phyloP scores from a whole-genome alignment of 2,113 vertebrate genomes.

The Phrynosoma platyrhinos region DNA sequence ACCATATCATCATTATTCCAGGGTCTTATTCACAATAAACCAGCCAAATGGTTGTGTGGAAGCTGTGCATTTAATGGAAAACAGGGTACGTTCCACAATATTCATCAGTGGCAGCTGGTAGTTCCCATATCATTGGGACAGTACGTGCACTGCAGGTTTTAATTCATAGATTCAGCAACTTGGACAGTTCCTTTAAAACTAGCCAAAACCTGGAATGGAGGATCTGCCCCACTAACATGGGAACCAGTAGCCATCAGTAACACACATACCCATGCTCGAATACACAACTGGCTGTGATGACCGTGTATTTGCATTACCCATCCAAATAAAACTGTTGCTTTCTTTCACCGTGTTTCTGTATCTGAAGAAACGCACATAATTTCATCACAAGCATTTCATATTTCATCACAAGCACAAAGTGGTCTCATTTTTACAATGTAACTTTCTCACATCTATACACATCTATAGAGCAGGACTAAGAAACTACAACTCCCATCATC shows the following conservation, averaged over 20 bases:
- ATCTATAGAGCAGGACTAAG: neutral
- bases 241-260: neutral
- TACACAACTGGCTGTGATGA: neutral
- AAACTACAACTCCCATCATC: no score
- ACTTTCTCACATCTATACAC: neutral
- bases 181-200: no score
- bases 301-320: neutral
- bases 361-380: neutral
- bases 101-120: no score
- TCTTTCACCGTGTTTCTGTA: neutral
- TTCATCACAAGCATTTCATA: neutral
- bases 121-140: no score
- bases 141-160: no score
- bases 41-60: neutral
- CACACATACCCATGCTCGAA: neutral
- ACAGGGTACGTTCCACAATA: neutral
- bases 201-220: no score
- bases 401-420: neutral
- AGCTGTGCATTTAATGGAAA: neutral
- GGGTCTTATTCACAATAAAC: rapidly evolving
- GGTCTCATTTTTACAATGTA: neutral
- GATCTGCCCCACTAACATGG: no score
- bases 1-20: neutral
- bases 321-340: neutral
- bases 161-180: no score